Conservation (phyloP, 2,888 invertebrate species). For the Bellardia bayeri region DNA sequence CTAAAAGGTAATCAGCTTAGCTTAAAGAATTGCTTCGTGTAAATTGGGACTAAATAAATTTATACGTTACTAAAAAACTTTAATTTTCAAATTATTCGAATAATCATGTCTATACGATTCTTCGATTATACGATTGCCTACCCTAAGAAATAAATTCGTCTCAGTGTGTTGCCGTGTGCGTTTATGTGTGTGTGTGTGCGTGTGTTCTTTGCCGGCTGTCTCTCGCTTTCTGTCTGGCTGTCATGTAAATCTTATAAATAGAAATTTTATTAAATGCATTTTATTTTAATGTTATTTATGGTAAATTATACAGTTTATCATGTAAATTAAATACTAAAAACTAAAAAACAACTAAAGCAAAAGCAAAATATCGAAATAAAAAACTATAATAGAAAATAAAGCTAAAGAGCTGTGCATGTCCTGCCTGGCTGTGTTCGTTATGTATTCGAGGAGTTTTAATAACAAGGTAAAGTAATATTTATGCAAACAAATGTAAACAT, state of each 20-base stretch:
- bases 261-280: conserved; percentile 68
- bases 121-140: too few relatives aligned
- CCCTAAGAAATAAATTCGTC: background rate
- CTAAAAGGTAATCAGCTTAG: too few relatives aligned
- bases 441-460: conserved; percentile 34
- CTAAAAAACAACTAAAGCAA: conserved; percentile 32
- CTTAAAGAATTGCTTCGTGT: too few relatives aligned
- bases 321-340: conserved; percentile 68
- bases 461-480: background rate
- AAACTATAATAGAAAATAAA: conserved; percentile 5
- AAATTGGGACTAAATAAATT: too few relatives aligned
- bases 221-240: conserved; percentile 52
- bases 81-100: too few relatives aligned
- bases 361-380: background rate
- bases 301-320: conserved; percentile 72
- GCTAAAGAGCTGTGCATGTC: conserved; percentile 8
- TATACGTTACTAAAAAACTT: too few relatives aligned
- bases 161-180: background rate
- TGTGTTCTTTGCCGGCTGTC: conserved; percentile 42
- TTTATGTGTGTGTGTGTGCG: background rate
- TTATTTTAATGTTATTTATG: conserved; percentile 61
- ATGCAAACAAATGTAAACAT: background rate
- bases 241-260: conserved; percentile 71
- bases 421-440: background rate
- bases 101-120: too few relatives aligned